Percentiles rank a stretch among this genome's conserved stretches.
phyloP scores from a whole-genome alignment of 2,797 vertebrate genomes.

The Spinus olivaceus region DNA sequence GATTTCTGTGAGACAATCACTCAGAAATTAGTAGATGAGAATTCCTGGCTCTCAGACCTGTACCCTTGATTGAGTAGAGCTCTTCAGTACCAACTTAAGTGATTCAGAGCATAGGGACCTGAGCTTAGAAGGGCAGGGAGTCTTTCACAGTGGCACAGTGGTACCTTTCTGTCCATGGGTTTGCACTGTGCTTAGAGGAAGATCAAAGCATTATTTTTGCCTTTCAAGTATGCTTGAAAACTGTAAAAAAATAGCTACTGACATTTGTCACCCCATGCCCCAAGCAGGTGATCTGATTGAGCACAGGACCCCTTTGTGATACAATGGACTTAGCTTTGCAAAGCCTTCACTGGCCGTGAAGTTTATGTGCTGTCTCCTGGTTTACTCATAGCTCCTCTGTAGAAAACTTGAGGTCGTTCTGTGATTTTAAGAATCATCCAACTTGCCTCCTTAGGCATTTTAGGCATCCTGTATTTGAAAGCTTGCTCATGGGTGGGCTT shows the following conservation, averaged over 20 bases:
- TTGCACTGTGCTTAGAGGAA: not conserved
- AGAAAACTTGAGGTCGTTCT: not conserved
- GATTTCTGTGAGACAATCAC: not conserved
- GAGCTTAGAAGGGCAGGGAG: rapidly evolving
- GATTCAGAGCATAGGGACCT: not conserved
- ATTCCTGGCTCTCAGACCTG: not conserved
- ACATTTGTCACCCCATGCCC: rapidly evolving
- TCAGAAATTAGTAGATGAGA: not conserved
- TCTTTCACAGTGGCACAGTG: rapidly evolving
- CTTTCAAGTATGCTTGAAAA: not conserved
- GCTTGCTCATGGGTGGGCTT: not conserved
- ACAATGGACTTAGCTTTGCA: not conserved
- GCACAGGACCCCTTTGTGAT: not conserved
- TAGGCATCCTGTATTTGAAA: not conserved
- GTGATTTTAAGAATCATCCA: not conserved
- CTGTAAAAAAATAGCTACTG: rapidly evolving
- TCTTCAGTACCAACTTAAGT: not conserved
- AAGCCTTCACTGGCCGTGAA: not conserved
- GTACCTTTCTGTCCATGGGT: not conserved
- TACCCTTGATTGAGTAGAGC: not conserved
- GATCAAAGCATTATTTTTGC: not conserved
- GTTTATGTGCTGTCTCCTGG: not conserved
- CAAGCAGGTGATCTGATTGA: not conserved
- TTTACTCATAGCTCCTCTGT: not conserved
- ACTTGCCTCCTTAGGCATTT: not conserved